Conservation (phyloP, 92 coral and sea anemone genomes). For the Paragorgia papillata region DNA sequence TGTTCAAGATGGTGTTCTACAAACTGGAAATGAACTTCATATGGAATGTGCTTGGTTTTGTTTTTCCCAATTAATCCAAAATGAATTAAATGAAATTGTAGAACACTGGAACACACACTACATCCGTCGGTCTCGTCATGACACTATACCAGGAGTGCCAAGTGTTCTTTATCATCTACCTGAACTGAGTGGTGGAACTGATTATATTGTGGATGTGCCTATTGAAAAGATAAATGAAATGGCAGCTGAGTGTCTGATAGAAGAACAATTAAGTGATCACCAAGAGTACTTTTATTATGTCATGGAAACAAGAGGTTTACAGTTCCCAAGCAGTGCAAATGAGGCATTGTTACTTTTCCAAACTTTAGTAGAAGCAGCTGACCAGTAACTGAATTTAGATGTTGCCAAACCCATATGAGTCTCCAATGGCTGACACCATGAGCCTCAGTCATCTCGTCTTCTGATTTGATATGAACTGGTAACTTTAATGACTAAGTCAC, state of each 20-base stretch:
- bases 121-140: background rate
- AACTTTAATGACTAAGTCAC: conserved; percentile 13
- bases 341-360: conserved; percentile 9
- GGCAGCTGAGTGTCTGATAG: background rate
- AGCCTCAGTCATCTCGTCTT: conserved; percentile 3
- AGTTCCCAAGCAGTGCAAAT: conserved; percentile 7
- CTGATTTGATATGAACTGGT: conserved; percentile 5
- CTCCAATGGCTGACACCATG: conserved; percentile 23
- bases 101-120: conserved; percentile 14
- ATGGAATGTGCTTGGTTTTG: conserved; percentile 16
- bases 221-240: conserved; percentile 13
- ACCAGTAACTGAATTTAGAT: too few relatives aligned
- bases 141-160: conserved; percentile 2
- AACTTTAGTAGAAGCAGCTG: conserved; percentile 6
- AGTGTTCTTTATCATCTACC: background rate
- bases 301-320: too few relatives aligned
- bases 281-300: conserved; percentile 19
- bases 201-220: conserved; percentile 15
- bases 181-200: conserved; percentile 23
- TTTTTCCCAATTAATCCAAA: background rate
- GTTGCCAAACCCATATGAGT: conserved; percentile 26
- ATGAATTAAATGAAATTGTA: background rate
- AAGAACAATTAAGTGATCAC: conserved; percentile 13
- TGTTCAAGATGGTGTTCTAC: background rate
- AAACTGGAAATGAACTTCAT: background rate